Base-by-base conservation (phyloP, 1,140 invertebrate genomes). In the Aphelenchoides avenae region DNA sequence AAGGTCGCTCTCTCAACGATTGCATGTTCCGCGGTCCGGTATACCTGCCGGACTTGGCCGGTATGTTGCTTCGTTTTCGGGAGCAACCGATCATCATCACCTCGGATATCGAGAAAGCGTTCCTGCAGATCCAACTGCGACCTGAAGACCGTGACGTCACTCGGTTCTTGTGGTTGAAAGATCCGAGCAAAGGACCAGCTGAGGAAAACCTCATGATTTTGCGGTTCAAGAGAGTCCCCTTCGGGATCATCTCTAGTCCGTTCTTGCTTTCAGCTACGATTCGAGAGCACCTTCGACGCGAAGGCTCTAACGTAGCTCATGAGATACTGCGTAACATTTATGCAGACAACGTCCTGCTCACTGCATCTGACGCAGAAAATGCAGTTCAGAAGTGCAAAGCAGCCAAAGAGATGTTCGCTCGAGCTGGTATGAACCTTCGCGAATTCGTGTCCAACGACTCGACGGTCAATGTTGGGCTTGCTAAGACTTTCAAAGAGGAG, bases 1-100 rank as follows among this genome's bases (percentile, higher is more conserved):
- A 67, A 39, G 22, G 61, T 1, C 27, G 20, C 9, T 30, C 43
- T 1, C 1, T 60, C 5, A 60, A 60, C 24, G 57, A 60, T 11
- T n/a, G 13, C 7, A 9, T 60, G 13, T 58, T 52, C 34, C 55
- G 48, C 7, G 56, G 57, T 6, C 57, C 57, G 15, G 27, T 37
- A 6, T 3, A 33, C 6, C 13, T 58, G n/a, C 56, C 56, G 13
- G 18, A 53, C 7, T 2, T 58, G 1, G 41, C 29, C 22, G 48
- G 0, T 3, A 26, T 58, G 2, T 22, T 62, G 3, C 6, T 58
- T 7, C 59, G 56, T 5, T 58, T 26, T 7, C 46, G 58, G 0
- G 9, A 13, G 2, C 13, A 2, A 0, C 2, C 15, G 11, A 33
- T 57, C 2, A 43, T 62, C 2, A 24, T 57, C 0, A 15, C 9